Base-by-base conservation (phyloP, 2,113 vertebrate genomes). In the Archilochus colubris region DNA sequence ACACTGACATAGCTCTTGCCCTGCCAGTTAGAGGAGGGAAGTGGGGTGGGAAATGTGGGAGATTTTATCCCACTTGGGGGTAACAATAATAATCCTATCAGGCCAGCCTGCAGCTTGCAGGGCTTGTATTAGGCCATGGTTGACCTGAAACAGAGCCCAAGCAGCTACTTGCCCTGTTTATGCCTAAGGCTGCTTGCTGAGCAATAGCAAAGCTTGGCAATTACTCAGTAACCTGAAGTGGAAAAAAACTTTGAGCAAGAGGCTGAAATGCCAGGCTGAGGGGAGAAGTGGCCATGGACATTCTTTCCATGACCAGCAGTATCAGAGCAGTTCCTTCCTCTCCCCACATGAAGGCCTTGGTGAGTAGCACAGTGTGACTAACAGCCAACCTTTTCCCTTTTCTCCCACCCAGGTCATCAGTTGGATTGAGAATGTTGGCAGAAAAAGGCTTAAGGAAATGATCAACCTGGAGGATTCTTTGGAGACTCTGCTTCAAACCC, bases 361-460 rank as follows among this genome's bases (percentile, higher is more conserved):
- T 76, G 75, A 93, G 86, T 59, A 69, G 89, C 64, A 75, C 30
- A 12, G 64, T 15, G 51, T 92, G 85, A 85, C 72, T 91, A 91
- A 86, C 12, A 63, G 30, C 1, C 3, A 30, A 46, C 25, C 40
- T 93, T 94, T 78, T 82, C 53, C 76, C n/a, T 93, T 86, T 95
- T 80, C 85, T 82, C 28, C 57, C 90, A 99, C 28, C 57, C 90
- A 99, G 98, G 97, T 98, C 93, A 97, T 97, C 95, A 95, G 94
- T 55, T 99, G 98, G 98, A 97, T 99, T 2, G 97, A 98, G 97
- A 96, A 98, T 55, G 98, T 98, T 55, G 98, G 98, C 77, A 98
- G 97, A 95, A 98, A 96, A 55, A 93, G 95, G 10, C 97, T 99
- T 30, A 96, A 97, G 79, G 98, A 97, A 43, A 96, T 95, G 7